phyloP scores from a whole-genome alignment of 2,797 vertebrate species.

The Esox masquinongy region DNA sequence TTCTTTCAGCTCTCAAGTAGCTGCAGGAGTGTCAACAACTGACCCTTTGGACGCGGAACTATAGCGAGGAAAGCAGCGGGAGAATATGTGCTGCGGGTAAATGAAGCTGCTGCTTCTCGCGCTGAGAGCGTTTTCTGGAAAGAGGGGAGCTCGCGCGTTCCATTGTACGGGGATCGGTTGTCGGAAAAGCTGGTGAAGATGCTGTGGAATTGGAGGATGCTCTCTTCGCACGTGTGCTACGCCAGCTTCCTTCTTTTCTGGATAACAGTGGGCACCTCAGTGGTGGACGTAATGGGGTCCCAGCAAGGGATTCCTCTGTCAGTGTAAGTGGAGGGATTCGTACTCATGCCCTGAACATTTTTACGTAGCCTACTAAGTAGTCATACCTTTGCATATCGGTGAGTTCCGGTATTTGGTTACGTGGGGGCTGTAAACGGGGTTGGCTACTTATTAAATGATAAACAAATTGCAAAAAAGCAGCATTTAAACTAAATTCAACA shows the following conservation, averaged over 20 bases:
- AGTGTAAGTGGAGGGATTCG: slow-evolving; percentile 84
- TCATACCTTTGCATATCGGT: background rate
- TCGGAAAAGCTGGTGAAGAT: slow-evolving; percentile 65
- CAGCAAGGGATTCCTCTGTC: slow-evolving; percentile 95
- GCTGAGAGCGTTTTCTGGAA: background rate
- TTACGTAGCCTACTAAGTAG: background rate
- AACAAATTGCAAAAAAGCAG: background rate
- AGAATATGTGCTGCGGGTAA: slow-evolving; percentile 16
- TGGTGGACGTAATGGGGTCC: slow-evolving; percentile 80
- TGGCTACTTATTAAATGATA: background rate
- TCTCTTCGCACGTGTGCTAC: slow-evolving; percentile 67
- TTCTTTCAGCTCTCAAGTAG: slow-evolving; percentile 20
- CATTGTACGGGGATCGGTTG: slow-evolving; percentile 26
- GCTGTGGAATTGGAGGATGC: slow-evolving; percentile 69
- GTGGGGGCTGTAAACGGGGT: background rate
- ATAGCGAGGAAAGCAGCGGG: background rate
- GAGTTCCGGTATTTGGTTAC: background rate
- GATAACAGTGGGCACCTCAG: slow-evolving; percentile 76
- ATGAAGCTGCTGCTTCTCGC: background rate
- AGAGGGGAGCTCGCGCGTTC: slow-evolving; percentile 36
- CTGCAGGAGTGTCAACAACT: slow-evolving; percentile 59
- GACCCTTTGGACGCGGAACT: slow-evolving; percentile 31
- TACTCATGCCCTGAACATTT: background rate
- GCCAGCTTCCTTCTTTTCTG: slow-evolving; percentile 73
- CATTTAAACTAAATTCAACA: background rate